Evolutionary conservation across 2,797 vertebrate species (phyloP), one percentile per base, ranked within the genome.

Genomic region (Gadopsis marmoratus): DNA sequence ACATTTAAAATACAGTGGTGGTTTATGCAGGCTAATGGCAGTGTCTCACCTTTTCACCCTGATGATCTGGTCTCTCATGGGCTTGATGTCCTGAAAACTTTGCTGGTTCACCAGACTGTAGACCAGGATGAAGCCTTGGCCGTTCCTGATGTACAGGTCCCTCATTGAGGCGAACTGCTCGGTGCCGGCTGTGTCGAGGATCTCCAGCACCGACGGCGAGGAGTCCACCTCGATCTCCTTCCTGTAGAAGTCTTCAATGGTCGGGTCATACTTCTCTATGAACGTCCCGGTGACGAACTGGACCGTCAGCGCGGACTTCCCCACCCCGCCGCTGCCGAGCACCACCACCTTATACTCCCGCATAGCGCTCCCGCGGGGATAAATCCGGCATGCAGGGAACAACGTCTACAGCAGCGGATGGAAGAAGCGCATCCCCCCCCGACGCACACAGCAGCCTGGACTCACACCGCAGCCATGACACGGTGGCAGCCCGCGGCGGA

Each of bases 191-290:
- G 97, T 98, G 95, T 98, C 97, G 58, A 98, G 95, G 93, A 98
- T 98, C 96, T 98, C 97, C 94, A 98, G 95, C 88, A 98, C 97
- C 29, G 97, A 98, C 0, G 97, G 97, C 0, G 97, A 98, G 50
- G 96, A 97, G 94, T 98, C 97, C 96, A 98, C 97, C 94, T 98
- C 97, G 92, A 98, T 98, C 96, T 98, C 97, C 93, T 98, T 98
- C 70, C 97, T 73, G 89, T 95, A 95, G 83, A 95, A 95, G 71
- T 97, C 97, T 88, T 98, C 97, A 70, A 98, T 98, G 86, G 97
- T 98, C 78, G 97, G 97, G 93, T 99, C 97, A 92, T 99, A 99
- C 95, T 98, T 98, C 95, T 99, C 97, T 85, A 98, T 98, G 84
- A 98, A 98, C 41, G 97, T 97, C 48, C 97, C 97, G 50, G 97